Percentiles rank a stretch among this genome's conserved stretches.
Conservation (phyloP, 2,113 vertebrate genomes). For the Lethenteron reissneri region DNA sequence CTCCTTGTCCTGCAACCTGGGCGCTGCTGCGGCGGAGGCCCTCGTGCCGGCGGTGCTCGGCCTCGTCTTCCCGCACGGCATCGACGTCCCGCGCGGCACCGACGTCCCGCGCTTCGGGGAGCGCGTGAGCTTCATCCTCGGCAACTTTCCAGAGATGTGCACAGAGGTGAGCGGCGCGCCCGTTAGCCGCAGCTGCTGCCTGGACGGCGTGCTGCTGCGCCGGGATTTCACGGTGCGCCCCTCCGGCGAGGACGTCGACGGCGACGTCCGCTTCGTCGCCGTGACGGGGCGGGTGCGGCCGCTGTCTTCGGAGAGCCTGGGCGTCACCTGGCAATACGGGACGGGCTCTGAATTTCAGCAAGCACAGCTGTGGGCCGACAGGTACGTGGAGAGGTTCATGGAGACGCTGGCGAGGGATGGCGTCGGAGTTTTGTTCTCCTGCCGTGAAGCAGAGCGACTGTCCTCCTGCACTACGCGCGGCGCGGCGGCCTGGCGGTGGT, state of each 20-base stretch:
- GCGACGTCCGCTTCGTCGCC: not conserved
- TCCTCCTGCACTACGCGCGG: not conserved
- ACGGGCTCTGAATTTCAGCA: not conserved
- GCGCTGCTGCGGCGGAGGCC: too few relatives aligned
- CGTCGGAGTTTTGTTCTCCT: not conserved
- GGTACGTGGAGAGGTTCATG: not conserved
- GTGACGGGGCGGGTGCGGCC: not conserved
- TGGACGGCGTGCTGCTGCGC: constrained; percentile 5
- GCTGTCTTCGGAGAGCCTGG: not conserved
- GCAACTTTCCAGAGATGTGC: not conserved
- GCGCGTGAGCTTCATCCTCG: not conserved
- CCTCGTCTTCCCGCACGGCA: not conserved
- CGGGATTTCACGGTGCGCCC: not conserved
- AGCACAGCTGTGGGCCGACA: not conserved
- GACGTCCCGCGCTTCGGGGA: not conserved
- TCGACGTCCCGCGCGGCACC: not conserved
- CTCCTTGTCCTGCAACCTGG: not conserved
- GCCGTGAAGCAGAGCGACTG: not conserved
- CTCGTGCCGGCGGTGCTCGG: not conserved
- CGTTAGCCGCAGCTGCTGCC: not conserved
- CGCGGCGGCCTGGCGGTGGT: not conserved
- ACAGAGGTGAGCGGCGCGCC: not conserved
- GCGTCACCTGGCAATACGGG: not conserved
- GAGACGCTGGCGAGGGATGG: not conserved
- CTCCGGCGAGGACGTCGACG: not conserved